Percentiles rank a stretch among this genome's conserved stretches.
Conservation (phyloP, 2,888 invertebrate species). For the Ennomos fuscantarius region DNA sequence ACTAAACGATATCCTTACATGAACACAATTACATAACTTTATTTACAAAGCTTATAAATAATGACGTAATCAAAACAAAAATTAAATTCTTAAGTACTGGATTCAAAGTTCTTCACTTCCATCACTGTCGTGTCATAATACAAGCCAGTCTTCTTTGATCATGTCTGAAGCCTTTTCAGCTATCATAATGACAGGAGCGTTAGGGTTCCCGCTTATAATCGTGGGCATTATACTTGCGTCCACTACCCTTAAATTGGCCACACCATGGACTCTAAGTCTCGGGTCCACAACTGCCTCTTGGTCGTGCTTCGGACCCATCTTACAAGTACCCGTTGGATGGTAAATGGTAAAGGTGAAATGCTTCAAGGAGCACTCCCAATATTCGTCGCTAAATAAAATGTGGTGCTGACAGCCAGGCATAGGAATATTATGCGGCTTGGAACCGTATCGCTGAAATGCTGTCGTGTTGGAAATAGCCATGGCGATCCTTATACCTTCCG, state of each 20-base stretch:
- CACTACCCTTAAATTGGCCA: conserved; percentile 90
- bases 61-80: conserved; percentile 13
- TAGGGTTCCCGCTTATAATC: conserved; percentile 95
- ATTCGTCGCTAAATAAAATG: conserved; percentile 90
- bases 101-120: conserved; percentile 36
- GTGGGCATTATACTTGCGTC: conserved; percentile 96
- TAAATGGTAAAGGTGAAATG: conserved; percentile 94
- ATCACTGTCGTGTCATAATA: conserved; percentile 81
- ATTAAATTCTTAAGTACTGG: conserved; percentile 10
- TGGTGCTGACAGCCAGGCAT: conserved; percentile 93
- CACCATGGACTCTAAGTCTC: conserved; percentile 90
- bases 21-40: conserved; percentile 19
- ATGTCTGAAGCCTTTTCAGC: conserved; percentile 95
- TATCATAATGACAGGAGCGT: conserved; percentile 95
- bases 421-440: conserved; percentile 90
- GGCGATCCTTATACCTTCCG: conserved; percentile 94
- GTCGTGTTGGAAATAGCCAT: conserved; percentile 91
- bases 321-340: conserved; percentile 93
- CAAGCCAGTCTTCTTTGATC: conserved; percentile 94
- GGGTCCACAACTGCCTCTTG: conserved; percentile 92
- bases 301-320: conserved; percentile 93
- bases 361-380: conserved; percentile 94
- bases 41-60: conserved; percentile 42
- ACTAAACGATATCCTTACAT: background rate
- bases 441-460: conserved; percentile 92